Evolutionary conservation across 53 echinoderm and acorn worm genomes (phyloP).

Genomic region (Temnopleurus reevesii): DNA sequence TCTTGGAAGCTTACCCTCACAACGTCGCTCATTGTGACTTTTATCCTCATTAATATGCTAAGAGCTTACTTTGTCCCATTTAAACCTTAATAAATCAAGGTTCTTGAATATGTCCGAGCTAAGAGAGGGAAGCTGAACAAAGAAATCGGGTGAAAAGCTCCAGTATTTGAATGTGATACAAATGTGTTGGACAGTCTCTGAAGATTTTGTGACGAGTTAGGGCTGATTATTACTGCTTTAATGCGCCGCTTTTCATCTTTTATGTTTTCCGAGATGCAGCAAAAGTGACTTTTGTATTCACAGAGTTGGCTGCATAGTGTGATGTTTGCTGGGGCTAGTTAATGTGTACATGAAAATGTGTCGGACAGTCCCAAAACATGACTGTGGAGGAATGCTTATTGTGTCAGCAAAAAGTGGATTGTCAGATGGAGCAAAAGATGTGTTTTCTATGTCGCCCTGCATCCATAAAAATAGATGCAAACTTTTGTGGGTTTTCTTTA

Average conservation of each 20-base stretch:
- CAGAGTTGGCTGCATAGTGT: neutral
- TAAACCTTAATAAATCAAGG: conserved; percentile 1
- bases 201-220: neutral
- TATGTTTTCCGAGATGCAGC: neutral
- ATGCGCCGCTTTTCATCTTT: neutral
- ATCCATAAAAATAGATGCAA: neutral
- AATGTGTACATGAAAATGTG: neutral
- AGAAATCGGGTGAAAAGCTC: too few species aligned
- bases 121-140: neutral
- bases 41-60: neutral
- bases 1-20: neutral
- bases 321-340: neutral
- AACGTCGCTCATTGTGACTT: neutral
- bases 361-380: neutral
- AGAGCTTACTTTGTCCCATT: neutral
- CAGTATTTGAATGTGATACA: too few species aligned
- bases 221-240: neutral
- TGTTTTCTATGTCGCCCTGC: neutral
- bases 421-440: neutral
- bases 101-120: neutral
- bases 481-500: too few species aligned
- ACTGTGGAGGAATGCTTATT: neutral
- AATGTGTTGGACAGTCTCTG: neutral
- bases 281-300: neutral
- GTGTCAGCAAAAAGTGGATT: neutral